phyloP scores from a whole-genome alignment of 1,140 invertebrate species.

The Cotesia vestalis region DNA sequence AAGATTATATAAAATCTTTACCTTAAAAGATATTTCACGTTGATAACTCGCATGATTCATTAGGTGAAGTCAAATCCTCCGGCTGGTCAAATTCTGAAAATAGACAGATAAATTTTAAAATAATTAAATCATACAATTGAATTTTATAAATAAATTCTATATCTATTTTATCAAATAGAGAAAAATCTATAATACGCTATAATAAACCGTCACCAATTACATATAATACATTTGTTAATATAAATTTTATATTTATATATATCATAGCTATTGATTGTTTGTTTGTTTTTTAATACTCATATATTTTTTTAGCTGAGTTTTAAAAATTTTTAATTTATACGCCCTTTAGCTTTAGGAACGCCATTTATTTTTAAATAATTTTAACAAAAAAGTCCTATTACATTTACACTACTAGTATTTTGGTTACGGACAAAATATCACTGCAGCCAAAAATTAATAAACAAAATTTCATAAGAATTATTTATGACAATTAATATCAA shows the following conservation, averaged over 20 bases:
- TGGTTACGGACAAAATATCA: no score
- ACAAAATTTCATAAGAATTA: no score
- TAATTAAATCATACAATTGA: not conserved
- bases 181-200: not conserved
- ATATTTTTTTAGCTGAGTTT: no score
- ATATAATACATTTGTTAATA: constrained; percentile 14
- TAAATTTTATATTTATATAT: constrained; percentile 8
- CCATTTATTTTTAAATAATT: no score
- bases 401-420: no score
- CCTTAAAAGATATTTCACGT: constrained; percentile 62
- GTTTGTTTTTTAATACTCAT: no score
- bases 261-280: constrained; percentile 8
- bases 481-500: no score
- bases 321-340: no score
- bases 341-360: no score
- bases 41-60: constrained; percentile 43
- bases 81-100: constrained; percentile 56
- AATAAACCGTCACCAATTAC: constrained; percentile 25
- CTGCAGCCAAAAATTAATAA: no score
- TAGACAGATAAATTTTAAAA: constrained; percentile 54
- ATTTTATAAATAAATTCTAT: not conserved
- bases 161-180: not conserved
- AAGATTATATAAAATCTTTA: constrained; percentile 65
- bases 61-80: constrained; percentile 42
- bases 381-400: no score